A percentile compares a stretch with the other conserved stretches of the same genome.
phyloP scores from a whole-genome alignment of 2,797 vertebrate species.

The Otus scops region DNA sequence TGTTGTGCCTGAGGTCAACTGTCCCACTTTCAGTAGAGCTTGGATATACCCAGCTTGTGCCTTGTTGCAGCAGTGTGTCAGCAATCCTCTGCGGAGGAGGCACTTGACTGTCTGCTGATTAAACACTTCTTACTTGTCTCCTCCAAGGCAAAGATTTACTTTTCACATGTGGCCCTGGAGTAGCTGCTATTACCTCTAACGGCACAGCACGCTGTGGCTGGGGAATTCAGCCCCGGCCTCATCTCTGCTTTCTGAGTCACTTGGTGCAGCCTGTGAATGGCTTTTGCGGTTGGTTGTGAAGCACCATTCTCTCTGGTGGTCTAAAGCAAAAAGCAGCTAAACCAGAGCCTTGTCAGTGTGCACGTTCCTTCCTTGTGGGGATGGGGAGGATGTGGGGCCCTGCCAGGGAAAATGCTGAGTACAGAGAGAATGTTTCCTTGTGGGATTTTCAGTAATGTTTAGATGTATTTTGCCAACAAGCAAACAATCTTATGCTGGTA shows the following conservation, averaged over 20 bases:
- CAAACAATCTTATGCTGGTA: not conserved
- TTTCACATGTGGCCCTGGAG: slow-evolving; percentile 9
- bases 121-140: slow-evolving; percentile 25
- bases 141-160: slow-evolving; percentile 65
- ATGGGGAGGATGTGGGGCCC: not conserved
- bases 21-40: slow-evolving; percentile 35
- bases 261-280: not conserved
- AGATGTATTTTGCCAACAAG: not conserved
- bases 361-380: not conserved
- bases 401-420: not conserved
- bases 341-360: not conserved
- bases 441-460: not conserved
- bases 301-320: not conserved
- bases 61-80: not conserved
- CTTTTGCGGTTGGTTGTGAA: not conserved
- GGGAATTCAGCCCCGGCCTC: not conserved
- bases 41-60: not conserved
- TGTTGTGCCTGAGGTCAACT: slow-evolving; percentile 16
- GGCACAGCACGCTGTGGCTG: rapidly evolving
- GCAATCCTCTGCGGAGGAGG: slow-evolving; percentile 18
- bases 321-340: not conserved
- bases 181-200: not conserved
- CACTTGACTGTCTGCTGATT: slow-evolving; percentile 43
- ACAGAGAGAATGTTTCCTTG: rapidly evolving
- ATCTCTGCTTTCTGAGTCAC: not conserved